These are phyloP conservation scores for Cactoblastis cactorum DNA, from an alignment of 2,888 invertebrate species.

Conservation along the genomic window DNA sequence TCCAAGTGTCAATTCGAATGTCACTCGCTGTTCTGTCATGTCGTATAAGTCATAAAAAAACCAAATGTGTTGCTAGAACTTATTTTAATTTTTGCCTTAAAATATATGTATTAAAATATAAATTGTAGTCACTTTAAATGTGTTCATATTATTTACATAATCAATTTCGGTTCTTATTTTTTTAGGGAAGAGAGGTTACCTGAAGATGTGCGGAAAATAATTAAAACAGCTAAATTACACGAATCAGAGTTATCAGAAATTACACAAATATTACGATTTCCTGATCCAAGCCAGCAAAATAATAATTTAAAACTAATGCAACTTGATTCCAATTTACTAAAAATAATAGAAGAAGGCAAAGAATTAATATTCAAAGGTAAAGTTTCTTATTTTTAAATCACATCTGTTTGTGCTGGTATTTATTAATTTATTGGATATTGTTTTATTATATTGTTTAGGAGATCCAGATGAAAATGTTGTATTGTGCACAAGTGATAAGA, in stretches of 20 bases:
- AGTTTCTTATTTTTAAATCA: too few species aligned
- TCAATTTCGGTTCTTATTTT: too few species aligned
- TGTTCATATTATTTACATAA: too few species aligned
- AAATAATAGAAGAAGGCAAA: constrained; percentile 83
- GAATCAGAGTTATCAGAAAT: constrained; percentile 84
- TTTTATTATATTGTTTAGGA: constrained; percentile 61
- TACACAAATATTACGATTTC: constrained; percentile 83
- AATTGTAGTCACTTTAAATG: too few species aligned
- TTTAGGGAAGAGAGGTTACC: constrained; percentile 63
- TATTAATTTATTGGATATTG: too few species aligned
- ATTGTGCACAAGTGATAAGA: constrained; percentile 87
- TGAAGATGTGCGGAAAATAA: constrained; percentile 83
- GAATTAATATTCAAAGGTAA: constrained; percentile 82
- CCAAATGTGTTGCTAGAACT: too few species aligned
- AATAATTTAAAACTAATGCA: constrained; percentile 85
- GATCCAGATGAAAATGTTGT: constrained; percentile 88
- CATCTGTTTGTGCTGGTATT: too few species aligned
- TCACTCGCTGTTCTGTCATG: constrained; percentile 9
- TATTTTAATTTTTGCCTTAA: constrained; percentile 1
- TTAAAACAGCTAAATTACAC: constrained; percentile 88
- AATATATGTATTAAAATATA: too few species aligned
- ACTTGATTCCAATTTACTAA: constrained; percentile 84
- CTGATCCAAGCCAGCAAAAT: constrained; percentile 66
- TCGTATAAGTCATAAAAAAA: too few species aligned
- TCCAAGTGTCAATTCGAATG: constrained; percentile 39